Evolutionary conservation across 64 coral and sea anemone species (phyloP), one percentile per base, ranked within the genome.

Genomic region (Trachythela sp.): DNA sequence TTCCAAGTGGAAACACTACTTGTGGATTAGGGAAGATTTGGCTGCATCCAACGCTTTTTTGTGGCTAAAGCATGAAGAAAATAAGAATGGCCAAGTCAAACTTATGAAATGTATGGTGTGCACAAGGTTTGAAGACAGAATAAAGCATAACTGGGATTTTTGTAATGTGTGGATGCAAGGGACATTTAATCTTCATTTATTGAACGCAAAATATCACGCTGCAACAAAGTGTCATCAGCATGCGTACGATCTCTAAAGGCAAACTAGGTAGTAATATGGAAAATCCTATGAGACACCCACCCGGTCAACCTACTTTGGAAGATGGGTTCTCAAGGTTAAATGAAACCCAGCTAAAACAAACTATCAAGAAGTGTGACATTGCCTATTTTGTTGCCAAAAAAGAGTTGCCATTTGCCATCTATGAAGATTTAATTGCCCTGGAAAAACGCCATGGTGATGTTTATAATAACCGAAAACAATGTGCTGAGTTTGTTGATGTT

Each of bases 381-480:
- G 75, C 75, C 0, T 80, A 80, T 39, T 80, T 80, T 80, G 32
- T 80, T 80, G 75, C 75, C 75, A 80, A 37, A 80, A 35, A 80
- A 37, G 75, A 80, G 75, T 80, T 80, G 75, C 33, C 75, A n/a
- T 80, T 80, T 80, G 20, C 75, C 8, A 39, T 80, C 30, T 80
- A 80, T 80, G 75, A 80, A 80, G 75, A 80, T 80, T 80, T 80
- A 37, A 36, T 80, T 34, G 33, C 75, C 8, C 34, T 80, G 33
- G 37, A 80, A 18, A 80, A 80, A 80, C 75, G 13, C 20, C 75
- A 80, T 35, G 30, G 75, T 39, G 20, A 80, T 80, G 75, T 80
- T 80, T 80, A 80, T 80, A 36, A 8, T 14, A 80, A 80, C 75
- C 75, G 32, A 80, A 80, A 80, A 39, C 75, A 80, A 80, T 80